Evolutionary conservation across 2,113 vertebrate genomes (phyloP).

Genomic region (Cynocephalus volans): DNA sequence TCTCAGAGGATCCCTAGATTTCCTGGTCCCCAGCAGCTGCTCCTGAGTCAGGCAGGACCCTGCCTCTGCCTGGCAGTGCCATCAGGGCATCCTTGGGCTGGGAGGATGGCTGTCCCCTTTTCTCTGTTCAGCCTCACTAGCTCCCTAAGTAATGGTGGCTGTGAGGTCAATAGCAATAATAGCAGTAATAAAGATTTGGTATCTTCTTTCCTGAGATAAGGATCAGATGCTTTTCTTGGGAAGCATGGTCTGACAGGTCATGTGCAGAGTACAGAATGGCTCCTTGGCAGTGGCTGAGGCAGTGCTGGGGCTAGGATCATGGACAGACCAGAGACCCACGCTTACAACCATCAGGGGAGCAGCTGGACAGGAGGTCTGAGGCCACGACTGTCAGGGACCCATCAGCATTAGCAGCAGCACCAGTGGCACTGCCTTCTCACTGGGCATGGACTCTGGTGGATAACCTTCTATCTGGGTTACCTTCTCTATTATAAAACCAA

Average conservation of each 20-base stretch:
- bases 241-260: background rate
- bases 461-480: background rate
- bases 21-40: background rate
- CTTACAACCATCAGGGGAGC: background rate
- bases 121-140: background rate
- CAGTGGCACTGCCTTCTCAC: background rate
- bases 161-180: constrained; percentile 1
- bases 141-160: background rate
- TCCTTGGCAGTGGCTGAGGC: background rate
- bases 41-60: background rate
- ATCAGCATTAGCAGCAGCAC: background rate
- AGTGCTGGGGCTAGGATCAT: background rate
- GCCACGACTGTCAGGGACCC: rapidly evolving
- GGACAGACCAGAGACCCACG: rapidly evolving
- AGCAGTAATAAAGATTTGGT: constrained; percentile 23
- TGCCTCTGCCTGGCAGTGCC: background rate
- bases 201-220: constrained; percentile 45
- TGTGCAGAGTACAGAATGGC: background rate
- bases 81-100: background rate
- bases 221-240: constrained; percentile 7
- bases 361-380: background rate
- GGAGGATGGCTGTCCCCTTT: background rate
- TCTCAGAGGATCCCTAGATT: background rate
- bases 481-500: background rate
- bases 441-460: background rate